Evolutionary conservation across 1,140 invertebrate species (phyloP).

Genomic region (Pollicipes pollicipes): DNA sequence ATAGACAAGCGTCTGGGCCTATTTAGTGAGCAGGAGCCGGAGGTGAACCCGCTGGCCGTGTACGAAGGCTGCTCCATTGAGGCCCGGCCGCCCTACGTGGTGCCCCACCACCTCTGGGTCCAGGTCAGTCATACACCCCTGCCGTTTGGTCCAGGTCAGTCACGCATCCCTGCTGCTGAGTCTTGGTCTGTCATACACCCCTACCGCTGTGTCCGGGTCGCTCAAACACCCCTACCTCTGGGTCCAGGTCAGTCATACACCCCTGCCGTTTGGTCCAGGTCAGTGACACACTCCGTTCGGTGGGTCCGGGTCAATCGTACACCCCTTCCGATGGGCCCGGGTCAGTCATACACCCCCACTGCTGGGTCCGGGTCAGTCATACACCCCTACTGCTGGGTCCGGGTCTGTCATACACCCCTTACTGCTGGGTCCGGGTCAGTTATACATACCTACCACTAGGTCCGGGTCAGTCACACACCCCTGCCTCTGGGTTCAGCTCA

Average conservation of each 20-base stretch:
- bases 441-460: not conserved
- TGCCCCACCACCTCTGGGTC: slow-evolving; percentile 72
- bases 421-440: slow-evolving; percentile 1
- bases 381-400: too few species aligned
- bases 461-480: too few species aligned
- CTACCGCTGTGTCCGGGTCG: too few species aligned
- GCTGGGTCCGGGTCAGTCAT: slow-evolving; percentile 1
- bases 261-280: too few species aligned
- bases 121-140: not conserved
- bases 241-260: too few species aligned
- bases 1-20: slow-evolving; percentile 73
- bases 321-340: too few species aligned
- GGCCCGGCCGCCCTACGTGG: slow-evolving; percentile 60
- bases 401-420: not conserved
- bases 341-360: too few species aligned
- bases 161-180: not conserved
- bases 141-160: slow-evolving; percentile 1
- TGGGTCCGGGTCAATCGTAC: too few species aligned
- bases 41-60: slow-evolving; percentile 64
- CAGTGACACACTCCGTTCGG: not conserved
- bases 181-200: too few species aligned
- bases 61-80: slow-evolving; percentile 60
- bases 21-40: slow-evolving; percentile 50
- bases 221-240: too few species aligned
- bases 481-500: too few species aligned